Conservation (phyloP, 2,888 invertebrate species). For the Acanthoscelides obtectus region DNA sequence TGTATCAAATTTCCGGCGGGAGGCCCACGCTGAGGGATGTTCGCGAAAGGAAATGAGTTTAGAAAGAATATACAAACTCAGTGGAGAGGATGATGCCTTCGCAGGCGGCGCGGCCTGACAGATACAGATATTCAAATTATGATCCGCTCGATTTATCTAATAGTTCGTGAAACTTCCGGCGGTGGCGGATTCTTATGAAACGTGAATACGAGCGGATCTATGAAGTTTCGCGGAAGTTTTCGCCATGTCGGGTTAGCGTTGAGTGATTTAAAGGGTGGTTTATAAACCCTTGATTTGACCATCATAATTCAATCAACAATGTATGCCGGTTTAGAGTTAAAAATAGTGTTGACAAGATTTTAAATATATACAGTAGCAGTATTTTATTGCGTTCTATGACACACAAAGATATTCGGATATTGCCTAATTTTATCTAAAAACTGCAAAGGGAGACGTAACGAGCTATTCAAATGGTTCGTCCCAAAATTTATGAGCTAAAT, state of each 20-base stretch:
- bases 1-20: neutral
- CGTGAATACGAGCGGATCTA: neutral
- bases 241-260: no score
- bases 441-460: no score
- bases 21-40: neutral
- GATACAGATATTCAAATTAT: neutral
- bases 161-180: neutral
- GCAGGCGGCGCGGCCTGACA: neutral
- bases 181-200: neutral
- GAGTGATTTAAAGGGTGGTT: neutral
- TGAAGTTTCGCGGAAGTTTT: neutral
- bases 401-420: no score
- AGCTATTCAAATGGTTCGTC: no score
- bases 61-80: neutral
- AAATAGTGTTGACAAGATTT: no score
- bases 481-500: no score
- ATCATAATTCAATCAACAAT: no score
- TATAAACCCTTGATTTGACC: no score
- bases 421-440: no score
- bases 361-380: no score
- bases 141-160: neutral
- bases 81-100: neutral
- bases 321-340: no score
- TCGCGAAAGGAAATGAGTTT: neutral
- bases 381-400: no score